Evolutionary conservation across 1,140 invertebrate species (phyloP), one percentile per base, ranked within the genome.

Genomic region (Philopotamus ludificatus): DNA sequence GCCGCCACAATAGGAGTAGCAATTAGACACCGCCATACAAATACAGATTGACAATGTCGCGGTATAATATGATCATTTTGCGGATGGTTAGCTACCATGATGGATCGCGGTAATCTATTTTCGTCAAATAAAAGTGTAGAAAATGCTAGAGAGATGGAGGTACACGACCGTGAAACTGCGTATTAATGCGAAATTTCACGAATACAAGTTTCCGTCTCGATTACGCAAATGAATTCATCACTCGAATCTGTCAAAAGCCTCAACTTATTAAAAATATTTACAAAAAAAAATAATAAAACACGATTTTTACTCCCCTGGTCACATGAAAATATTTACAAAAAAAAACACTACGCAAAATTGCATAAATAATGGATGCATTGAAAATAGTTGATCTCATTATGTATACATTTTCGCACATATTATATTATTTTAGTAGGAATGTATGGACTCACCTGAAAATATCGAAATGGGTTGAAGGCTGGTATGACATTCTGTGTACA

Each of bases 401-500:
- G 8, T 49, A 16, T 9, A 49, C 18, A 49, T 15, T 10, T 34
- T n/a, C 41, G 41, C 23, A 54, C 28, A 34, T 20, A 54, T 34
- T 15, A 54, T 1, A 8, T 2, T n/a, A n/a, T n/a, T n/a, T n/a
- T n/a, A n/a, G n/a, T n/a, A n/a, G n/a, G n/a, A n/a, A n/a, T 34
- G 28, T 7, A 12, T 34, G 15, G 22, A 57, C 54, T 57, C n/a
- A 57, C 54, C 34, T 57, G 54, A 22, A 57, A 57, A 42, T 41
- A 57, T 57, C 54, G 54, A 57, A 57, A 57, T 28, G 54, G 54
- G 34, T 42, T 42, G 54, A 57, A 57, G 28, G 22, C 54, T 26
- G 54, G 54, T 57, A 22, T 57, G 23, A 28, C 26, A 39, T 57
- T 57, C 54, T 57, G 54, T 57, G 54, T 57, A 57, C 54, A 57